Percentiles rank a stretch among this genome's conserved stretches.
Conservation (phyloP, 2,113 vertebrate species). For the Coptodon rendalli region DNA sequence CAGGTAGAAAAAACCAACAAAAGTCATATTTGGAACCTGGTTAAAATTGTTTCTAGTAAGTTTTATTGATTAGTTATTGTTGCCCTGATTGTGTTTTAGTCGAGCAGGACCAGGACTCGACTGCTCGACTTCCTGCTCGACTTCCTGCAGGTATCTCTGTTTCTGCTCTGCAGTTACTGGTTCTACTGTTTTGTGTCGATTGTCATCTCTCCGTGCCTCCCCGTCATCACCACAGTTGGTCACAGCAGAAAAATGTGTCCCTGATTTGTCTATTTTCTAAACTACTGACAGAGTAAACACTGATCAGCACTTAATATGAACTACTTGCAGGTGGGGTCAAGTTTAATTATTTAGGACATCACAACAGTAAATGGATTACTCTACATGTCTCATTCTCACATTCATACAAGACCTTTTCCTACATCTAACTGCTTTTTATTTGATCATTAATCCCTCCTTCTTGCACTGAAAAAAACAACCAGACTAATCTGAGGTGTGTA, state of each 20-base stretch:
- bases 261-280: background rate
- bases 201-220: background rate
- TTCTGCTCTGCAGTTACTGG: background rate
- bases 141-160: background rate
- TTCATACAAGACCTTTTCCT: background rate
- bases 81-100: background rate
- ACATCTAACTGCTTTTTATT: background rate
- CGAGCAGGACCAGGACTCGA: background rate
- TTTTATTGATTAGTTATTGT: background rate
- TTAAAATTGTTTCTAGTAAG: background rate
- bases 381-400: background rate
- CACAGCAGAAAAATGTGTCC: background rate
- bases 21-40: background rate
- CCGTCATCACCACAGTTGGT: background rate
- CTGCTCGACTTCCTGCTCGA: background rate
- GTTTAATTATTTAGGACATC: background rate
- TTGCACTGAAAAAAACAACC: background rate
- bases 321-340: background rate
- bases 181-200: fast-evolving
- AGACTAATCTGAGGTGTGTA: background rate
- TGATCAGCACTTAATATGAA: background rate
- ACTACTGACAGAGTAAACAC: background rate
- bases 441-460: background rate
- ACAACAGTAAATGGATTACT: background rate
- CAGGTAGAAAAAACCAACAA: background rate